phyloP scores from a whole-genome alignment of 2,888 invertebrate genomes.

The Perizoma flavofasciatum region DNA sequence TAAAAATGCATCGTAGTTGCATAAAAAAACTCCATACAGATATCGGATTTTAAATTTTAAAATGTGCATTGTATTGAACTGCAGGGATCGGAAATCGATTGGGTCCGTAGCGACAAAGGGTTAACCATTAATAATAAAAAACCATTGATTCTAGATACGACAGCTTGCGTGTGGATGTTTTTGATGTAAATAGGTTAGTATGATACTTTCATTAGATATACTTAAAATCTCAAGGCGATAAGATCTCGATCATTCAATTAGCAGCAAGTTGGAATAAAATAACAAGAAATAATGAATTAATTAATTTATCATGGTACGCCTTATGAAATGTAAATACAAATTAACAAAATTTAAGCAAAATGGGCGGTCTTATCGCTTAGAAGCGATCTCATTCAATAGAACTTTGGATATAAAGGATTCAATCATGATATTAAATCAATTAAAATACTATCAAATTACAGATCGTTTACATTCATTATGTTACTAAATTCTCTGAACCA shows the following conservation, averaged over 20 bases:
- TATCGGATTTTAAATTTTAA: constrained; percentile 85
- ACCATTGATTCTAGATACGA: constrained; percentile 70
- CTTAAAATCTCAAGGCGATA: constrained; percentile 1
- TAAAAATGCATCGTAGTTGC: constrained; percentile 81
- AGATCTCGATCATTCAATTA: not conserved
- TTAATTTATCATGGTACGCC: no score
- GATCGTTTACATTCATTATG: no score
- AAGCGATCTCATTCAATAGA: no score
- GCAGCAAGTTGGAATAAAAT: no score
- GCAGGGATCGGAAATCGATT: constrained; percentile 80
- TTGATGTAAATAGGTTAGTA: constrained; percentile 47
- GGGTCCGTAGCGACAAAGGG: constrained; percentile 76
- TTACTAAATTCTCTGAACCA: no score
- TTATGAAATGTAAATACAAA: no score
- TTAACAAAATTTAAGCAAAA: no score
- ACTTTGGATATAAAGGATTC: no score
- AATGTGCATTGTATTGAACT: constrained; percentile 82
- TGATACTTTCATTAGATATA: constrained; percentile 40
- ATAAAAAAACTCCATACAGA: constrained; percentile 77
- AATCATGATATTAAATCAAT: no score
- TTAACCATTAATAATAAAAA: constrained; percentile 79
- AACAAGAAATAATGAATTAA: no score
- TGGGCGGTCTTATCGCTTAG: no score
- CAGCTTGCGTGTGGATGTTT: constrained; percentile 67
- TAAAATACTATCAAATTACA: no score